Conservation (phyloP, 2,113 vertebrate genomes). For the Hippolais icterina region DNA sequence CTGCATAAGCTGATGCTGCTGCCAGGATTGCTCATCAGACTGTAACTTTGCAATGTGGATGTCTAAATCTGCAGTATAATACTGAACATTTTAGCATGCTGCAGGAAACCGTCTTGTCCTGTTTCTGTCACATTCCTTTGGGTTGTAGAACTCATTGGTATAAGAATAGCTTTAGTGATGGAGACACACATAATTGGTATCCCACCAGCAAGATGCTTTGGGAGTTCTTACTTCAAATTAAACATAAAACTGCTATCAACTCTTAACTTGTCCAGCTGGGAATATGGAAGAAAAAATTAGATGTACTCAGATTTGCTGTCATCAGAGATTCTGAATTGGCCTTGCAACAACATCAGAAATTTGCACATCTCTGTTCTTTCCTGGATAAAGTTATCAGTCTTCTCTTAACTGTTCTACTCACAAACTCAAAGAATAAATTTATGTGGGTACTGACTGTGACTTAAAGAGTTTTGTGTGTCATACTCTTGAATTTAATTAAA, state of each 20-base stretch:
- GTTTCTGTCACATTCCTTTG: background rate
- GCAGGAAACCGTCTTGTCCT: background rate
- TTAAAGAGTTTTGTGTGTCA: background rate
- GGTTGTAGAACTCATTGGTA: background rate
- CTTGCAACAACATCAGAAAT: background rate
- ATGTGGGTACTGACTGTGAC: background rate
- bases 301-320: background rate
- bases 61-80: background rate
- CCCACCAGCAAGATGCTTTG: background rate
- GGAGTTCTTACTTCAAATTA: constrained; percentile 43
- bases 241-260: constrained; percentile 5
- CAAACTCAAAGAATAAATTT: background rate
- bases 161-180: background rate
- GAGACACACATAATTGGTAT: constrained; percentile 6
- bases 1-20: background rate
- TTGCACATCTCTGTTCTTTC: background rate
- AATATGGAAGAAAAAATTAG: constrained; percentile 12
- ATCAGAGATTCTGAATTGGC: background rate
- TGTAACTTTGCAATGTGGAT: background rate
- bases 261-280: constrained; percentile 4
- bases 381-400: background rate
- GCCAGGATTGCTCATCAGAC: background rate
- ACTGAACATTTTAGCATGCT: background rate
- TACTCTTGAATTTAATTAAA: background rate
- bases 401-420: background rate